Percentiles rank a stretch among this genome's conserved stretches.
Evolutionary conservation across 2,888 invertebrate species (phyloP).

Genomic region (Patella depressa): DNA sequence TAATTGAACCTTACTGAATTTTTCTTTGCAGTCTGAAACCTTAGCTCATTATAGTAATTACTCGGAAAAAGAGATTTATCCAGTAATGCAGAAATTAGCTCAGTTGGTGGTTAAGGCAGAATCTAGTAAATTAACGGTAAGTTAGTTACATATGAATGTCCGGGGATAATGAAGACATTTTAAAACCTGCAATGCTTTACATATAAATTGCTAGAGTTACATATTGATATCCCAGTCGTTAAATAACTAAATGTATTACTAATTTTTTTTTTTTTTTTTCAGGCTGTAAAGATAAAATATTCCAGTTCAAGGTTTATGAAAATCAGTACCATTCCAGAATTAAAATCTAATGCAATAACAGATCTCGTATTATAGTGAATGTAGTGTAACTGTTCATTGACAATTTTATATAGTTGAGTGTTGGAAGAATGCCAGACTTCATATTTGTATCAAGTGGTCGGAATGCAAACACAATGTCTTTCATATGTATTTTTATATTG

Average conservation of each 20-base stretch:
- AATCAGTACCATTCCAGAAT: slow-evolving; percentile 68
- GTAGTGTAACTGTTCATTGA: no score
- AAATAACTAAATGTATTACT: neutral
- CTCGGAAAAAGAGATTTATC: slow-evolving; percentile 78
- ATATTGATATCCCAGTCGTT: no score
- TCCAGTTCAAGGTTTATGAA: slow-evolving; percentile 71
- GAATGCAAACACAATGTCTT: no score
- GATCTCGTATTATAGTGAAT: slow-evolving; percentile 41
- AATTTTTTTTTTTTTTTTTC: no score
- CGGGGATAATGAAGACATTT: neutral
- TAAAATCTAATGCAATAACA: slow-evolving; percentile 56
- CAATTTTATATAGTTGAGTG: no score
- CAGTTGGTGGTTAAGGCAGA: slow-evolving; percentile 80
- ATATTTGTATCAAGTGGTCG: no score
- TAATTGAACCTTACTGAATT: neutral
- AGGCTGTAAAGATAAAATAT: slow-evolving; percentile 72
- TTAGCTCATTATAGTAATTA: slow-evolving; percentile 85
- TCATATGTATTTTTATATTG: no score
- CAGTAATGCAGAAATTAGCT: slow-evolving; percentile 81
- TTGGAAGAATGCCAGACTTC: no score
- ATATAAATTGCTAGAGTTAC: neutral
- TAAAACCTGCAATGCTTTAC: neutral
- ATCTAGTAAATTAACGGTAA: slow-evolving; percentile 79
- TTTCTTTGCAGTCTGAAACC: slow-evolving; percentile 77
- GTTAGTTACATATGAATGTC: slow-evolving; percentile 26